A percentile compares a stretch with the other conserved stretches of the same genome.
These are phyloP conservation scores for Amphimallon solstitiale DNA, from an alignment of 2,888 invertebrate genomes.

Conservation along the genomic window DNA sequence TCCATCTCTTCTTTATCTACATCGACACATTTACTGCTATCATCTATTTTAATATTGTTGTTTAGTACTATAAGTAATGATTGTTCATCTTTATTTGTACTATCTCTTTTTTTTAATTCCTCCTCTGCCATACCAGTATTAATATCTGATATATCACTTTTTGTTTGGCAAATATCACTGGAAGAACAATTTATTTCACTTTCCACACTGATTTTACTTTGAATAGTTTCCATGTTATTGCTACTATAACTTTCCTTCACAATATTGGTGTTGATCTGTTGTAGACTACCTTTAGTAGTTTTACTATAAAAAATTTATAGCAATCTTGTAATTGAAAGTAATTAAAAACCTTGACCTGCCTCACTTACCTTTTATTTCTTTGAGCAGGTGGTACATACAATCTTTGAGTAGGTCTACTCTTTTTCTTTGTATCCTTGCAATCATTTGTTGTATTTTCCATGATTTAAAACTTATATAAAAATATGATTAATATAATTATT, in stretches of 20 bases:
- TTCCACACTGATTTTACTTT: conserved; percentile 19
- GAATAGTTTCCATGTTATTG: neutral
- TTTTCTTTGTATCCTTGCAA: conserved; percentile 25
- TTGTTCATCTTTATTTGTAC: conserved; percentile 36
- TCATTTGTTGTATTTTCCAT: conserved; percentile 4
- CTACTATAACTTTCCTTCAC: too few relatives aligned
- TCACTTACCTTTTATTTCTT: conserved; percentile 47
- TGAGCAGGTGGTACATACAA: conserved; percentile 61
- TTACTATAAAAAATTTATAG: conserved; percentile 4
- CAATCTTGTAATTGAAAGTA: neutral
- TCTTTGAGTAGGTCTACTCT: conserved; percentile 57
- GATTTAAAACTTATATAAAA: neutral
- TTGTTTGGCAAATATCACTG: conserved; percentile 19
- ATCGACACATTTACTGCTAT: conserved; percentile 52
- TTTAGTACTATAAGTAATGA: conserved; percentile 41
- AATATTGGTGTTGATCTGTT: neutral
- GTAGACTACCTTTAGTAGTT: neutral
- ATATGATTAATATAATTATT: neutral
- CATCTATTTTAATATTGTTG: conserved; percentile 36
- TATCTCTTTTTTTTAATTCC: conserved; percentile 9
- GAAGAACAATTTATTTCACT: conserved; percentile 25
- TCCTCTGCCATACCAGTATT: neutral
- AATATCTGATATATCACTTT: neutral
- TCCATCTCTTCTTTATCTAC: conserved; percentile 60
- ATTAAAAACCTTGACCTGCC: neutral